These are phyloP conservation scores for Meta bourneti DNA, from an alignment of 2,888 invertebrate species.

Conservation along the genomic window DNA sequence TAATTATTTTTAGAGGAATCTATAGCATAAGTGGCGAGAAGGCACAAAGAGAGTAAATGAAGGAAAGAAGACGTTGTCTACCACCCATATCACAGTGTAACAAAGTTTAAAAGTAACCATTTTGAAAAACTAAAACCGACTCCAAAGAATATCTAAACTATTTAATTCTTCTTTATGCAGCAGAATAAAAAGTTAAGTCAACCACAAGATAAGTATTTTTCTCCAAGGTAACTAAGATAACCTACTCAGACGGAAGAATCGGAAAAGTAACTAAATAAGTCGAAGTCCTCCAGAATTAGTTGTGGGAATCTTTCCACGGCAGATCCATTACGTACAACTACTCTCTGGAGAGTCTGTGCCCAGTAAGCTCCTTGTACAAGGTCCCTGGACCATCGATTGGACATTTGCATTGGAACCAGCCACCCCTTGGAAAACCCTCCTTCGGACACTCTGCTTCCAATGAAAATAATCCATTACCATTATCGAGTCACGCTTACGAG, in stretches of 20 bases:
- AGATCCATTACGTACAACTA: constrained; percentile 30
- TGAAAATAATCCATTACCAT: constrained; percentile 53
- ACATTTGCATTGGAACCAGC: not conserved
- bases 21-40: no score
- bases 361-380: no score
- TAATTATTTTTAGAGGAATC: no score
- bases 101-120: no score
- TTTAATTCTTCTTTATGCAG: no score
- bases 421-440: no score
- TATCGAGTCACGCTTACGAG: constrained; percentile 36
- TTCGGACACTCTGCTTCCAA: not conserved
- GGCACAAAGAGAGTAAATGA: no score
- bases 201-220: not conserved
- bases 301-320: not conserved
- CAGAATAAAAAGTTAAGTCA: no score
- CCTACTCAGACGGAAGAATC: constrained; percentile 3
- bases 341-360: not conserved
- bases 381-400: not conserved
- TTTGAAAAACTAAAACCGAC: no score
- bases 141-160: no score
- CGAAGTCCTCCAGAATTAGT: constrained; percentile 9
- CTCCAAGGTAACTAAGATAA: not conserved
- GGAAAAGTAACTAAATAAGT: constrained; percentile 49
- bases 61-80: no score
- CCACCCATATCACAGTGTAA: no score